A percentile compares a stretch with the other conserved stretches of the same genome.
phyloP scores from a whole-genome alignment of 2,113 vertebrate genomes.

The Channa argus region DNA sequence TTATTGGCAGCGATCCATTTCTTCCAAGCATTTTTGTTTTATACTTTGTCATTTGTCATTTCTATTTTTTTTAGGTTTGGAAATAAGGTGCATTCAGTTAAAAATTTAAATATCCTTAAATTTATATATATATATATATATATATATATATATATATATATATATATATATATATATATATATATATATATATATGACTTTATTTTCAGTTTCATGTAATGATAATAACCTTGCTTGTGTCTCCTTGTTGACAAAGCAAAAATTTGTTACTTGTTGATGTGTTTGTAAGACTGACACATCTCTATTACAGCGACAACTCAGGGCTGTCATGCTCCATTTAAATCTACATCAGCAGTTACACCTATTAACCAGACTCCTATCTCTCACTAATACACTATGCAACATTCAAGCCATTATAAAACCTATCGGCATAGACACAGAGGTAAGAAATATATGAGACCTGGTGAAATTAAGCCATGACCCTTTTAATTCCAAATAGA shows the following conservation, averaged over 20 bases:
- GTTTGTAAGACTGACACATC: background rate
- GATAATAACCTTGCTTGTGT: background rate
- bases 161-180: too few species aligned
- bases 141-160: too few species aligned
- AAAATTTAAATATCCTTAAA: too few species aligned
- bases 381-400: background rate
- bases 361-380: background rate
- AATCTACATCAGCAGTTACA: background rate
- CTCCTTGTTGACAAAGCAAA: background rate
- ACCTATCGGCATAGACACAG: background rate
- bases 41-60: too few species aligned
- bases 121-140: too few species aligned
- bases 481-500: background rate
- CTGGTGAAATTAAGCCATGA: background rate
- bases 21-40: too few species aligned
- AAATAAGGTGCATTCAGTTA: too few species aligned
- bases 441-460: background rate
- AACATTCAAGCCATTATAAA: too few species aligned
- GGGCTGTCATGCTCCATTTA: background rate
- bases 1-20: too few species aligned
- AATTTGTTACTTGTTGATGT: conserved; percentile 22
- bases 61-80: too few species aligned
- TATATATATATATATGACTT: too few species aligned
- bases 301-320: conserved; percentile 1
- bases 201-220: too few species aligned